Evolutionary conservation across 2,797 vertebrate genomes (phyloP), one percentile per base, ranked within the genome.

Genomic region (Glyptemys insculpta): DNA sequence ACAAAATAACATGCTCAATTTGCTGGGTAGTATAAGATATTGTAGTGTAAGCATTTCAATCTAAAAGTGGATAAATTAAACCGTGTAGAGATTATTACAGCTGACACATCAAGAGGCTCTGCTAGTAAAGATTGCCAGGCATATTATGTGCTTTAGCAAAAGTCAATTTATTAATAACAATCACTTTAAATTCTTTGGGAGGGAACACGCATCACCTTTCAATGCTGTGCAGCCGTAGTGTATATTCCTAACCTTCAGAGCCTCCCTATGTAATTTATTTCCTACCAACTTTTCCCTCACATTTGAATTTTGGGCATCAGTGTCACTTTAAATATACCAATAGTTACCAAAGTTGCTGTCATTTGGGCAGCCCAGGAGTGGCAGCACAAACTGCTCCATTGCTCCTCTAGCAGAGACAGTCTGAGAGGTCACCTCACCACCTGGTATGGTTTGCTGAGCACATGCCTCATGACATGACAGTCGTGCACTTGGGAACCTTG

Each of bases 101-200:
- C 65, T 97, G 97, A 97, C 92, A 98, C 97, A 97, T 91, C 91
- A 97, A 95, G 97, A 96, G 94, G 81, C 85, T 88, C 54, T 91
- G 93, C 31, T 59, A n/a, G 92, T 95, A 97, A 94, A 76, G 91
- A 95, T 89, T 96, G 87, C 93, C 91, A 95, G 79, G 87, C 72
- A 88, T 84, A 79, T 91, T 96, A 95, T 21, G 57, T 85, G 94
- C 94, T 47, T 90, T 96, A 41, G 94, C 85, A 90, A 95, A 97
- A 97, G 93, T 97, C 94, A 91, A 41, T 27, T 91, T 49, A 37
- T 9, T 88, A 79, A 16, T 90, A 89, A 93, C 88, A 92, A 87
- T 84, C 53, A 89, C 84, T 89, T 85, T 89, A 74, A 82, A 84
- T 88, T 87, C 82, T 80, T 5, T 12, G 47, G 87, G 47, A 85